phyloP scores from a whole-genome alignment of 2,797 vertebrate species.

The Rhinogobio ventralis region DNA sequence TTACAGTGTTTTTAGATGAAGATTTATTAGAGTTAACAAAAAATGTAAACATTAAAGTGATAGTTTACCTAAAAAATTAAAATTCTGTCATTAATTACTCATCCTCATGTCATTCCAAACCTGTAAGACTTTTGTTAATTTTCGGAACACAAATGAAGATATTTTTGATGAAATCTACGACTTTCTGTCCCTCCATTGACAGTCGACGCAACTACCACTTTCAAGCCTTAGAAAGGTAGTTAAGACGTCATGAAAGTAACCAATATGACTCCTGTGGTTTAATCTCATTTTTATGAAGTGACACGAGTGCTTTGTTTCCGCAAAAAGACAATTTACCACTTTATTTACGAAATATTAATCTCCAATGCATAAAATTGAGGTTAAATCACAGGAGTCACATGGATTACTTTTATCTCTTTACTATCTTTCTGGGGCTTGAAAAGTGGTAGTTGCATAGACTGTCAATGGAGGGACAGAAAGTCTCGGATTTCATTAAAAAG shows the following conservation, averaged over 20 bases:
- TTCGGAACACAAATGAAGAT: not conserved
- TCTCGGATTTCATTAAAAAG: not conserved
- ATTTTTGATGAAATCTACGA: not conserved
- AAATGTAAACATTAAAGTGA: not conserved
- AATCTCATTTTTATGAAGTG: not conserved
- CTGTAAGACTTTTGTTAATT: not conserved
- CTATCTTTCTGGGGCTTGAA: not conserved
- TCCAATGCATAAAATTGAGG: no score
- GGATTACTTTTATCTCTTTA: not conserved
- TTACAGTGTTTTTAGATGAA: not conserved
- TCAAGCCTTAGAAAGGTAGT: not conserved
- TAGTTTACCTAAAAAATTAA: not conserved
- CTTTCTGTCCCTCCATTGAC: not conserved
- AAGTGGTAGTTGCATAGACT: not conserved
- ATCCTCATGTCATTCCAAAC: not conserved
- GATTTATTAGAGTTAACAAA: no score
- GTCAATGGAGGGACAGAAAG: not conserved
- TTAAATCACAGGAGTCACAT: not conserved
- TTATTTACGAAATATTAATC: no score
- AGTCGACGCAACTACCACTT: no score
- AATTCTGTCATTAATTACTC: not conserved
- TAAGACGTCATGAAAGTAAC: not conserved
- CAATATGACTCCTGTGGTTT: not conserved
- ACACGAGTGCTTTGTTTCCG: no score
- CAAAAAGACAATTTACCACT: no score